Conservation (phyloP, 2,797 vertebrate species). For the Psittacula derbiana region DNA sequence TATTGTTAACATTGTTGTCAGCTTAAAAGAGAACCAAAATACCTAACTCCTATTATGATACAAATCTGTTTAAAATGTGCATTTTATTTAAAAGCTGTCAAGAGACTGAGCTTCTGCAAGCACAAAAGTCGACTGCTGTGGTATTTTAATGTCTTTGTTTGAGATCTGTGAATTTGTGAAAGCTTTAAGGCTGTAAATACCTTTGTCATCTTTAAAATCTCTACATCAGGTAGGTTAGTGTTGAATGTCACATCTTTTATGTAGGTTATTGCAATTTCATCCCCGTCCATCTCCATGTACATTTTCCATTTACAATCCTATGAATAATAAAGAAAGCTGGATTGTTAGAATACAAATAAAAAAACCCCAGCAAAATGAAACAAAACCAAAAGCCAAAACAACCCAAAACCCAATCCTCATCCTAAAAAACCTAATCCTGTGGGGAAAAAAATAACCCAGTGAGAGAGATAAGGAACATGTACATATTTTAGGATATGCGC, state of each 20-base stretch:
- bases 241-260: constrained; percentile 97
- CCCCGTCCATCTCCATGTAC: constrained; percentile 98
- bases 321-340: constrained; percentile 69
- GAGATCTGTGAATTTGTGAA: constrained; percentile 72
- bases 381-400: background rate
- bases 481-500: background rate
- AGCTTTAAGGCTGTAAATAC: constrained; percentile 81
- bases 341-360: constrained; percentile 62
- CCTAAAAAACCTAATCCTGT: background rate
- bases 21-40: constrained; percentile 52
- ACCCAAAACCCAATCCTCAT: background rate
- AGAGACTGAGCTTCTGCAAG: constrained; percentile 62
- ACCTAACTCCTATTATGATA: constrained; percentile 70
- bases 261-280: constrained; percentile 94
- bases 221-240: constrained; percentile 85
- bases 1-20: constrained; percentile 47
- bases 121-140: constrained; percentile 77
- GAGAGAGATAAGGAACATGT: background rate
- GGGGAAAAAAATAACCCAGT: background rate
- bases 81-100: constrained; percentile 76
- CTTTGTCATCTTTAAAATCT: constrained; percentile 93
- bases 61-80: constrained; percentile 75
- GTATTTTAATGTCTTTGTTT: constrained; percentile 81
- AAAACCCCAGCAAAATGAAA: background rate
- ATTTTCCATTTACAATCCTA: constrained; percentile 99